These are phyloP conservation scores for Liparis tanakae DNA, from an alignment of 2,797 vertebrate species.

Conservation along the genomic window DNA sequence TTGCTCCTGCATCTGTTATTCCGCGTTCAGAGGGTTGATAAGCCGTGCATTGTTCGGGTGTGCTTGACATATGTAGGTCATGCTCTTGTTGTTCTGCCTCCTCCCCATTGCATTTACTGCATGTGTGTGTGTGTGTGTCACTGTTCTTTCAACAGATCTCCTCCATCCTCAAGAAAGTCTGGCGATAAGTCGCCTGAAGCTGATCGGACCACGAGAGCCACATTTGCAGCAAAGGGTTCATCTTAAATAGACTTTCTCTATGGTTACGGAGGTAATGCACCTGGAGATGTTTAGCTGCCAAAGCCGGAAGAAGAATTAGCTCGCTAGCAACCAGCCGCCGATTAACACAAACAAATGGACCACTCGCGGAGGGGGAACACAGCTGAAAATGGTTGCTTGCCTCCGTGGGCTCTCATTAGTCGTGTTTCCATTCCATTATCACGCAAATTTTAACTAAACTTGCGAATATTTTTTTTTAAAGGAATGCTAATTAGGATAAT, in stretches of 20 bases:
- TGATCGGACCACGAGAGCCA: neutral
- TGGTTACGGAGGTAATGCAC: neutral
- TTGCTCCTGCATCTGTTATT: slow-evolving; percentile 52
- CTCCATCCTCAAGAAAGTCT: slow-evolving; percentile 7
- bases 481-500: neutral
- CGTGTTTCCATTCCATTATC: neutral
- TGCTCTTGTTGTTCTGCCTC: slow-evolving; percentile 41
- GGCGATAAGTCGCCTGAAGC: neutral
- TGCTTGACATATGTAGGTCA: slow-evolving; percentile 63
- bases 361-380: neutral
- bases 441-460: neutral
- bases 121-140: slow-evolving; percentile 37
- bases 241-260: neutral
- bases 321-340: neutral
- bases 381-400: neutral
- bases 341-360: neutral
- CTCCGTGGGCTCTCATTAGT: neutral
- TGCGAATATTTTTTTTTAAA: no score
- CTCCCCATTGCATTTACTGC: slow-evolving; percentile 26
- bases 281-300: neutral
- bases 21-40: slow-evolving; percentile 47
- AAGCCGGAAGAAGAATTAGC: neutral
- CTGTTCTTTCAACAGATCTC: slow-evolving; percentile 21
- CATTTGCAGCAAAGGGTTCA: neutral
- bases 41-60: slow-evolving; percentile 52